Evolutionary conservation across 2,113 vertebrate genomes (phyloP).

Genomic region (Oenanthe melanoleuca): DNA sequence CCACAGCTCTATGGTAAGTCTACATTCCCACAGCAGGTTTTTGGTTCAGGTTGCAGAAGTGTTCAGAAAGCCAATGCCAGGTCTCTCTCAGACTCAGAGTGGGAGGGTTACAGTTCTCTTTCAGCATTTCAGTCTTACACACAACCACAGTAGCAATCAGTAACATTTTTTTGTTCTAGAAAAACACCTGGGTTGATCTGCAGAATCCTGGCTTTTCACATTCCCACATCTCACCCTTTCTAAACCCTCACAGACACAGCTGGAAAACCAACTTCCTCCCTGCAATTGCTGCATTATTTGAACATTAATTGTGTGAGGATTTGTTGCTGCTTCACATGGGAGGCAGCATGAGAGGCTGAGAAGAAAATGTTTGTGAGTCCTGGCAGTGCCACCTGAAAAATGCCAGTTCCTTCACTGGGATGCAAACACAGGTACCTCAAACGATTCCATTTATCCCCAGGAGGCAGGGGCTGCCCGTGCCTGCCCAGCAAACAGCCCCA

Average conservation of each 20-base stretch:
- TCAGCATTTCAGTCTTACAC: not conserved
- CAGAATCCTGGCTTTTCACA: not conserved
- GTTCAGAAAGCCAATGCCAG: slow-evolving; percentile 14
- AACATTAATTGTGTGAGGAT: not conserved
- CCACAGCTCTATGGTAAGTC: slow-evolving; percentile 20
- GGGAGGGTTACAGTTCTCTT: slow-evolving; percentile 3
- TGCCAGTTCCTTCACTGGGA: not conserved
- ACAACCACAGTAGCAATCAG: not conserved
- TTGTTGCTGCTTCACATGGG: not conserved
- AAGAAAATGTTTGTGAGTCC: fast-evolving
- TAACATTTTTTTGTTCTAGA: not conserved
- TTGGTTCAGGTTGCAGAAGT: slow-evolving; percentile 46
- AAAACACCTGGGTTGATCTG: not conserved
- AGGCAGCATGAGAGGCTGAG: not conserved
- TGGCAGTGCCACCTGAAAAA: not conserved
- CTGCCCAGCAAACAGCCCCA: not conserved
- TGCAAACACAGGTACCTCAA: not conserved
- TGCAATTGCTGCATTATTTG: fast-evolving
- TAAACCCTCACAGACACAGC: not conserved
- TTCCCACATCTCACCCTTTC: not conserved
- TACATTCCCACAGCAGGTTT: slow-evolving; percentile 47
- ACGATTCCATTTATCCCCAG: fast-evolving
- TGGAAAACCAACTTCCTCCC: not conserved
- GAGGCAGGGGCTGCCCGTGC: not conserved
- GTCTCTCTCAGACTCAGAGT: not conserved